phyloP scores from a whole-genome alignment of 2,797 vertebrate genomes.

The Mus spretus region DNA sequence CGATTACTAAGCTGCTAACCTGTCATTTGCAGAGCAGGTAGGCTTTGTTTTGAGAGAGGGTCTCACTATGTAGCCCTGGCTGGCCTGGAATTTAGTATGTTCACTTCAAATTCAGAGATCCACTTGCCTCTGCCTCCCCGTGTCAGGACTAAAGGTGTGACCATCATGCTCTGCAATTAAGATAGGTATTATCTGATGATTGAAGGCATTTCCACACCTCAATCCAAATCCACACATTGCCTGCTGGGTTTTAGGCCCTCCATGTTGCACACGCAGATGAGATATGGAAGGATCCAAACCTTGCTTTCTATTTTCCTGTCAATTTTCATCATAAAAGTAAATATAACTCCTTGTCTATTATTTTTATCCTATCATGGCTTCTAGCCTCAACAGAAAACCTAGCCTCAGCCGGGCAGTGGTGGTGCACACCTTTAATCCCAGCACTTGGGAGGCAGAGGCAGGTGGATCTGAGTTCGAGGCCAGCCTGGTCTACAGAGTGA shows the following conservation, averaged over 20 bases:
- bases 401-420: too few species aligned
- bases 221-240: background rate
- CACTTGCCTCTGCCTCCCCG: background rate
- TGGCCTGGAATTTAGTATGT: background rate
- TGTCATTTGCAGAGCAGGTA: background rate
- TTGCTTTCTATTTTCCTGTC: background rate
- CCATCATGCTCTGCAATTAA: background rate
- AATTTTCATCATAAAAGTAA: background rate
- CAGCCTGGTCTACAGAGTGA: too few species aligned
- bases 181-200: background rate
- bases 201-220: background rate
- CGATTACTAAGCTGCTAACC: background rate
- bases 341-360: background rate
- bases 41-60: background rate
- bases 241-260: background rate
- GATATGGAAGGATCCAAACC: background rate
- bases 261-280: background rate
- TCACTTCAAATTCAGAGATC: background rate
- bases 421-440: too few species aligned
- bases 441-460: too few species aligned
- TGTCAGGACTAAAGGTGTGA: background rate
- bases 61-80: background rate
- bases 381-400: background rate
- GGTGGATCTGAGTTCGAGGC: too few species aligned
- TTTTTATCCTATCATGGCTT: background rate